Evolutionary conservation across 2,888 invertebrate genomes (phyloP), one percentile per base, ranked within the genome.

Genomic region (Nasonovia ribisnigri): DNA sequence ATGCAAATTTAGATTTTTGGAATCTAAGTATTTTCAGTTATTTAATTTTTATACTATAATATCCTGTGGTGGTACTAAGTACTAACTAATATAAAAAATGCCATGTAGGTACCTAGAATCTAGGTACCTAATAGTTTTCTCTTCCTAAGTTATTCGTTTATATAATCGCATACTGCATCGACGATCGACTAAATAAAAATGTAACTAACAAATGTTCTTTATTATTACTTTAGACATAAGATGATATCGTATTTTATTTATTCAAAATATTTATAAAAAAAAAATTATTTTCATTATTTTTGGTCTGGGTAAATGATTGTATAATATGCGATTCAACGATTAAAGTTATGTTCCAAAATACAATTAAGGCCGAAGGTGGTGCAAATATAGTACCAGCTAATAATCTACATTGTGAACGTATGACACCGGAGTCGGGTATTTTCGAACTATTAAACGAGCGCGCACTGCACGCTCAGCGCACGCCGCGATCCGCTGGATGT

Each of bases 401-500:
- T 36, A 77, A 36, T 36, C 77, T 20, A 42, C 36, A 36, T 77
- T 36, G 36, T 77, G 20, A 24, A 29, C 42, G 24, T 36, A 11
- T 24, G 13, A 36, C 90, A 26, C 54, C 42, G 42, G 88, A 24
- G 46, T 42, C 51, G 51, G 67, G 29, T 77, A 88, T 67, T 67
- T 51, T 51, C 36, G 42, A 87, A 92, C 92, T 67, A 77, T 77
- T 77, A 77, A 77, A 77, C 20, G 0, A n/a, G 43, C 42, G 16
- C 42, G 20, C 57, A 51, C 36, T 77, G 36, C 36, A 48, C 36
- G 48, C n/a, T 60, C 26, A 46, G 26, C 8, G 48, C 57, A 20
- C 36, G 92, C 87, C 26, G 8, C 20, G 60, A 92, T 92, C 92
- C 88, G 92, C 43, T 54, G 43, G 92, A 88, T 88, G 88, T 60